Conservation (phyloP, 2,888 invertebrate genomes). For the Deilephila porcellus region DNA sequence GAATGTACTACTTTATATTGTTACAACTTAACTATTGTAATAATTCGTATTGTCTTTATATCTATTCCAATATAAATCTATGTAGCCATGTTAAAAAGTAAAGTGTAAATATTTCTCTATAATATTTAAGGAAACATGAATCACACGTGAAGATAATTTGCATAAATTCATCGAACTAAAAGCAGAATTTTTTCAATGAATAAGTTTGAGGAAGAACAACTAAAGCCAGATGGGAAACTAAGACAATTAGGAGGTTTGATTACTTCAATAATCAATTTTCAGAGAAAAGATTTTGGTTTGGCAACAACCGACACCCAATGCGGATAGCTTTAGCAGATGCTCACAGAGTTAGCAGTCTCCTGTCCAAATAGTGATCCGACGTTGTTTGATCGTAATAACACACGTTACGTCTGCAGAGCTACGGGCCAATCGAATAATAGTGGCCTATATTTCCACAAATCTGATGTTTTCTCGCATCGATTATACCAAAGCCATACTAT, state of each 20-base stretch:
- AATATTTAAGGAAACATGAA: no score
- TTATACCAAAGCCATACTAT: neutral
- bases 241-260: no score
- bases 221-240: no score
- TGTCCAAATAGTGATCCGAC: neutral
- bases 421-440: neutral
- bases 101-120: no score
- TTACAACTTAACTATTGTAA: no score
- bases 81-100: no score
- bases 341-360: neutral
- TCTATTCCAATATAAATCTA: no score
- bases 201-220: no score
- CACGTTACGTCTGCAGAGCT: neutral
- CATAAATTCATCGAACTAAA: no score
- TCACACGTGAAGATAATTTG: no score
- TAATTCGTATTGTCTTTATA: no score
- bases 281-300: neutral
- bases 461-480: neutral
- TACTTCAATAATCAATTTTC: neutral
- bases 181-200: no score
- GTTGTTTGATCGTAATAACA: conserved; percentile 10
- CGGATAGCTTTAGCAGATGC: conserved; percentile 1
- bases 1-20: neutral
- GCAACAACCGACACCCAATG: neutral
- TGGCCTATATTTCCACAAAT: neutral